Evolutionary conservation across 2,797 vertebrate species (phyloP).

Genomic region (Neostethus bicornis): DNA sequence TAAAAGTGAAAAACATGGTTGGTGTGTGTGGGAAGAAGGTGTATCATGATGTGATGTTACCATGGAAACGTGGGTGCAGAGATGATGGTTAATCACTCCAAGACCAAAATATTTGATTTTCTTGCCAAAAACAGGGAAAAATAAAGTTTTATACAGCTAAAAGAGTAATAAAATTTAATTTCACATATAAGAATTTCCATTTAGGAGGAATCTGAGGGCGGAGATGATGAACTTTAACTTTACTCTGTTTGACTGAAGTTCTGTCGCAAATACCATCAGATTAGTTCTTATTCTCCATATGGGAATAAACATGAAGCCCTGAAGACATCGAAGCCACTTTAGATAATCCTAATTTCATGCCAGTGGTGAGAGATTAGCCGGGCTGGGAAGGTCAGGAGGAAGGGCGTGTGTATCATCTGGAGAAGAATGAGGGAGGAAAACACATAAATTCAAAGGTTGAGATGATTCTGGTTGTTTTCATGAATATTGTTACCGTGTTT

Average conservation of each 20-base stretch:
- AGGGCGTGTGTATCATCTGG: constrained; percentile 48
- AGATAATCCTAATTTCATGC: constrained; percentile 56
- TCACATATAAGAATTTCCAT: constrained; percentile 3
- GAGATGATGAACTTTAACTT: constrained; percentile 7
- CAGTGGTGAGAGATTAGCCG: constrained; percentile 48
- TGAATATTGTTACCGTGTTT: too few species aligned
- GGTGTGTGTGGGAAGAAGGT: constrained; percentile 1
- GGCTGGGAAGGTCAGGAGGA: constrained; percentile 60
- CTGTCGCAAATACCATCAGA: constrained; percentile 11
- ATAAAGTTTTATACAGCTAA: neutral
- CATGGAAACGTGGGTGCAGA: constrained; percentile 12
- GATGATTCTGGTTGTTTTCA: too few species aligned
- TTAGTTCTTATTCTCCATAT: constrained; percentile 21
- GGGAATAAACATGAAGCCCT: constrained; percentile 36
- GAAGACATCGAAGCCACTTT: constrained; percentile 44
- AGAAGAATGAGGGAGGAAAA: constrained; percentile 48
- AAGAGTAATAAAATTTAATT: neutral
- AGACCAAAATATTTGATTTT: constrained; percentile 46
- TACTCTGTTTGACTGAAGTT: neutral
- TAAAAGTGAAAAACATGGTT: constrained; percentile 26
- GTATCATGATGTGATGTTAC: constrained; percentile 27
- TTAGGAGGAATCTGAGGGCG: constrained; percentile 27
- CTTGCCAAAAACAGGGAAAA: neutral
- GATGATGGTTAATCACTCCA: constrained; percentile 19
- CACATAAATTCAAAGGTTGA: too few species aligned